A percentile compares a stretch with the other conserved stretches of the same genome.
These are phyloP conservation scores for Drosophila lacertosa DNA, from an alignment of 1,140 invertebrate species.

Conservation along the genomic window DNA sequence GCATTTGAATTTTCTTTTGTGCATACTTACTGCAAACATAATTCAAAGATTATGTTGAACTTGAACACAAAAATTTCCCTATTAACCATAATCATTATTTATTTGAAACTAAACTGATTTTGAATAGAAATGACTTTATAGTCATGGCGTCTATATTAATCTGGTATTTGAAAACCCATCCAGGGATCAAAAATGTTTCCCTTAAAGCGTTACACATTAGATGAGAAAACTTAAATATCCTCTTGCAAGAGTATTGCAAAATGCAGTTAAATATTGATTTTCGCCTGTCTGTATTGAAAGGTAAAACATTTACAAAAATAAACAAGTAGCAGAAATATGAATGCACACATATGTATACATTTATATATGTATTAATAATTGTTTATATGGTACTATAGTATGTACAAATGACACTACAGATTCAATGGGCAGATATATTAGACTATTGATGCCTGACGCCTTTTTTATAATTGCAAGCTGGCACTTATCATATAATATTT, in stretches of 20 bases:
- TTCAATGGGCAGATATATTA: background rate
- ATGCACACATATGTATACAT: background rate
- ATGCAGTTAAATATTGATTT: constrained; percentile 41
- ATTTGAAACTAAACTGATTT: too few species aligned
- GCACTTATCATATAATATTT: background rate
- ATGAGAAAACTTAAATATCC: too few species aligned
- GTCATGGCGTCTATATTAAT: too few species aligned
- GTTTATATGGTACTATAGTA: background rate
- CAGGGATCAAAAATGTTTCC: too few species aligned
- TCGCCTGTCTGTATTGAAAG: background rate
- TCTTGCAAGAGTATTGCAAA: background rate
- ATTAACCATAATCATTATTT: too few species aligned
- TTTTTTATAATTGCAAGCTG: constrained; percentile 22
- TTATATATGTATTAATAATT: background rate
- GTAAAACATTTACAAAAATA: constrained; percentile 24
- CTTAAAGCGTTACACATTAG: too few species aligned
- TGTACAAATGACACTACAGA: background rate
- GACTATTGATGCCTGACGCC: constrained; percentile 22
- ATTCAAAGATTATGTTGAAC: too few species aligned
- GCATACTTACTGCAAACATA: too few species aligned
- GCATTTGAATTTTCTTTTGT: too few species aligned
- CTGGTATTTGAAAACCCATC: too few species aligned
- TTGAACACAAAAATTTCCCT: too few species aligned
- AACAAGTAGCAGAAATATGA: constrained; percentile 18
- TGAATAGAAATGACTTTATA: too few species aligned